Percentiles rank a stretch among this genome's conserved stretches.
Evolutionary conservation across 2,888 invertebrate genomes (phyloP).

Genomic region (Trissoscelio sp.): DNA sequence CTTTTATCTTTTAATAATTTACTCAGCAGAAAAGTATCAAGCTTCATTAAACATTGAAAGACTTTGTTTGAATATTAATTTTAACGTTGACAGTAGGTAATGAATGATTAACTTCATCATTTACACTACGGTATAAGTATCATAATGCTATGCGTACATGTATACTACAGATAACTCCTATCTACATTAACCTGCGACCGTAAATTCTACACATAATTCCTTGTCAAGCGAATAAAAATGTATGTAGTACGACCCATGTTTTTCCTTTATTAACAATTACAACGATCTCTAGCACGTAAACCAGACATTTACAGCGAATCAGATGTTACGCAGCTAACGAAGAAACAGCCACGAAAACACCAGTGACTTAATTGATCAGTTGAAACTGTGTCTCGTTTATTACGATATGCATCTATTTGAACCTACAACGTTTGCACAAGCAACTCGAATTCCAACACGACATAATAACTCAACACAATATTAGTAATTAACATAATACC

Average conservation of each 20-base stretch:
- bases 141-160: slow-evolving; percentile 7
- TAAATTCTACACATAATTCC: slow-evolving; percentile 43
- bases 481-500: slow-evolving; percentile 49
- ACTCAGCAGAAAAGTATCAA: no score
- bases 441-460: slow-evolving; percentile 24
- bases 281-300: slow-evolving; percentile 25
- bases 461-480: slow-evolving; percentile 51
- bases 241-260: background rate
- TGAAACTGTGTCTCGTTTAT: slow-evolving; percentile 34
- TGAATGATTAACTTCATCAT: slow-evolving; percentile 18
- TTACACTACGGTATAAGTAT: slow-evolving; percentile 8
- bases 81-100: slow-evolving; percentile 8
- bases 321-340: slow-evolving; percentile 20
- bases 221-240: slow-evolving; percentile 35
- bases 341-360: slow-evolving; percentile 38
- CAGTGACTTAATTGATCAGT: slow-evolving; percentile 40
- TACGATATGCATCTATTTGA: slow-evolving; percentile 54
- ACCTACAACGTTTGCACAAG: slow-evolving; percentile 29
- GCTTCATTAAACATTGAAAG: no score
- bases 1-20: no score
- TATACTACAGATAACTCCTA: slow-evolving; percentile 20
- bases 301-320: slow-evolving; percentile 23
- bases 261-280: slow-evolving; percentile 36
- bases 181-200: slow-evolving; percentile 22
- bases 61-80: no score